Base-by-base conservation (phyloP, 2,888 invertebrate genomes). In the Panzeria rudis region DNA sequence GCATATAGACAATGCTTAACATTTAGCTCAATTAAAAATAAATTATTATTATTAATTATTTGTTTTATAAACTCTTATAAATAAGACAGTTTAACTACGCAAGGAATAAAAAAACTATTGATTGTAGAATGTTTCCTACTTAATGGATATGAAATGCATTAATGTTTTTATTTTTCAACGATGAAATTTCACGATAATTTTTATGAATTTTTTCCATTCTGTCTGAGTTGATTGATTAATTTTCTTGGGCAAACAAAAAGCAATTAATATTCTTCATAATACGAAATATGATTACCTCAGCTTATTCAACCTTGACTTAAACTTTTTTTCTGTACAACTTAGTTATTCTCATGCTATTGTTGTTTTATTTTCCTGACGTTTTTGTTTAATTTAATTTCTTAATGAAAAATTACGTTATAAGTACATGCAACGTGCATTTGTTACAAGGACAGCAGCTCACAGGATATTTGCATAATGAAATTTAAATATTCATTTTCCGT, bases 391-490 rank as follows among this genome's bases (percentile, higher is more conserved):
- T 56, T 54, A 56, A 66, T 44, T 47, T 75, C 75, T 52, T 64
- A 62, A 77, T 69, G 69, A 38, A 62, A 61, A 78, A 76, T 44
- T 75, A 38, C 15, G 50, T 50, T 52, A 56, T 44, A 64, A 72
- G 15, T 50, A 59, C 32, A 64, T 44, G 47, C 64, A 78, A 78
- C 64, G 73, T 82, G 77, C 69, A 75, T 72, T 72, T 76, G 50
- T 68, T 76, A 69, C 82, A 86, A 83, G 79, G 83, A 62, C 75
- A 62, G 20, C 50, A 69, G 50, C 41, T 15, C 15, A 56, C 62
- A 71, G 72, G 72, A 64, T 80, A 84, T 86, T 84, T 84, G 73
- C 79, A 83, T 83, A 84, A 82, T 83, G 76, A 84, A 83, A 87
- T 87, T 87, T 87, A 76, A 86, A 83, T 62, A 79, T 72, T 77